Evolutionary conservation across 2,797 vertebrate species (phyloP).

Genomic region (Catostomus latipinnis): DNA sequence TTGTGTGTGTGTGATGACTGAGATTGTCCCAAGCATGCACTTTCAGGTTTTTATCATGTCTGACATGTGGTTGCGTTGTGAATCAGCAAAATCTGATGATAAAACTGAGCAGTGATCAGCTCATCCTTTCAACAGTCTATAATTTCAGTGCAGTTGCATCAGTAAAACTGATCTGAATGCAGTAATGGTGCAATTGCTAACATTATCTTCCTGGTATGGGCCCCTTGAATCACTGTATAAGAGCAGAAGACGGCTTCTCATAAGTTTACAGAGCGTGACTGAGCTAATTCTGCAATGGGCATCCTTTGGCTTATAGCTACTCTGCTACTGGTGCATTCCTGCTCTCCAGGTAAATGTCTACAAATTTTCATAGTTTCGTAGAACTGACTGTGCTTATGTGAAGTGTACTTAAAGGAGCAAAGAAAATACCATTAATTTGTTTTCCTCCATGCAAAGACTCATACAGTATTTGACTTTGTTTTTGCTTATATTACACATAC

Average conservation of each 20-base stretch:
- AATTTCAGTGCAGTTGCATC: no score
- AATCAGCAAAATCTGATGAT: not conserved
- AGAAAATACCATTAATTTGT: not conserved
- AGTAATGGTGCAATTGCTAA: conserved; percentile 17
- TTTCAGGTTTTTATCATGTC: not conserved
- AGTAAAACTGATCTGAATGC: conserved; percentile 49
- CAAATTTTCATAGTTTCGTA: no score
- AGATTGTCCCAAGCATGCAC: not conserved
- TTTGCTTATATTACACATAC: not conserved
- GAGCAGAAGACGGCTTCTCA: not conserved
- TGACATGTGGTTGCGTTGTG: not conserved
- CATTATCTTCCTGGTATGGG: not conserved
- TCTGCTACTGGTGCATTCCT: conserved; percentile 51
- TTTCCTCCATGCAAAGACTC: not conserved
- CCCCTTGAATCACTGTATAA: conserved; percentile 26
- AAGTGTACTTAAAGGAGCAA: no score
- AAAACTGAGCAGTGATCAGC: conserved; percentile 11
- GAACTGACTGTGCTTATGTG: no score
- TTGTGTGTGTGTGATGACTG: no score
- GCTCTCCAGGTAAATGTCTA: conserved; percentile 41
- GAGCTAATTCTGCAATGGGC: conserved; percentile 53
- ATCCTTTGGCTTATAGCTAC: not conserved
- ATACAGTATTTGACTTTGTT: not conserved
- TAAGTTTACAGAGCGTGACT: not conserved
- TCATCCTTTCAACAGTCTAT: no score